These are phyloP conservation scores for Chiloscyllium plagiosum DNA, from an alignment of 2,113 vertebrate species.

Conservation along the genomic window DNA sequence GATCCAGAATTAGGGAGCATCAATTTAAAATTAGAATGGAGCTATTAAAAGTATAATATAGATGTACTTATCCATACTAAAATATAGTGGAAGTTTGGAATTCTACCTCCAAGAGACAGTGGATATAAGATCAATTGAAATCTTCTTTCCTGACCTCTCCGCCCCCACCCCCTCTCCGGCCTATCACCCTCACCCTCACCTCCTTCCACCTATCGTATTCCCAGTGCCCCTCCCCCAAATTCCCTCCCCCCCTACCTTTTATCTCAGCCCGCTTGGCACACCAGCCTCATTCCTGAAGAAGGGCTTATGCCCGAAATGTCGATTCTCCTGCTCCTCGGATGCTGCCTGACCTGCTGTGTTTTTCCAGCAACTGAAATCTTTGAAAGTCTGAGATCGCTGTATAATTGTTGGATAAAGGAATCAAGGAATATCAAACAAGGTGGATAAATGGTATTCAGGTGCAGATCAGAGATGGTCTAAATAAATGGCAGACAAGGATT, in stretches of 20 bases:
- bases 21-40: neutral
- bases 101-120: neutral
- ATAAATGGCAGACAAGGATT: neutral
- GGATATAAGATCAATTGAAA: neutral
- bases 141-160: neutral
- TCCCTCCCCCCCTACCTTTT: too few species aligned
- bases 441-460: neutral
- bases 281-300: too few species aligned
- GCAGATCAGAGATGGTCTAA: too few species aligned
- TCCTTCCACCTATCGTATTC: too few species aligned
- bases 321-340: too few species aligned
- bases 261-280: too few species aligned
- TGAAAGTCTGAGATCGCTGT: neutral
- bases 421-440: neutral
- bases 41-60: neutral
- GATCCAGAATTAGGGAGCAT: neutral
- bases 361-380: neutral
- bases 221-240: too few species aligned
- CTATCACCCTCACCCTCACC: too few species aligned
- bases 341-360: too few species aligned
- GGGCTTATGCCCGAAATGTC: too few species aligned
- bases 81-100: neutral
- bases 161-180: too few species aligned
- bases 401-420: neutral
- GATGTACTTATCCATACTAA: neutral